Evolutionary conservation across 1,140 invertebrate genomes (phyloP).

Genomic region (Diploscapter pachys): DNA sequence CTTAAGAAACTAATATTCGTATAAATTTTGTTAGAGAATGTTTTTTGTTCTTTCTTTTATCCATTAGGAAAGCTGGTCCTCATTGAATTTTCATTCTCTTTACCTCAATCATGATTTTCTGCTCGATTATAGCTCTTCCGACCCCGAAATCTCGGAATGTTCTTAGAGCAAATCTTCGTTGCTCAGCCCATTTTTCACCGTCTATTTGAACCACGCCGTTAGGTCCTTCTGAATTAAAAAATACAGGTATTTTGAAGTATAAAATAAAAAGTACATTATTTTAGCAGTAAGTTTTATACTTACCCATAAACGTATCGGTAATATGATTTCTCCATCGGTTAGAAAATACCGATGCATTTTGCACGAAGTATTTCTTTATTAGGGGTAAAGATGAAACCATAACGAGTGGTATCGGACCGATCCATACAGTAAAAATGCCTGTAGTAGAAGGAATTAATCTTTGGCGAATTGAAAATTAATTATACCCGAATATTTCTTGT

Average conservation of each 20-base stretch:
- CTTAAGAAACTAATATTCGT: too few relatives aligned
- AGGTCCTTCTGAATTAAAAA: constrained; percentile 45
- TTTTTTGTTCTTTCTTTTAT: neutral
- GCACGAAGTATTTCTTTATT: constrained; percentile 51
- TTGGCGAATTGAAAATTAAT: too few relatives aligned
- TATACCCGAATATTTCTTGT: neutral
- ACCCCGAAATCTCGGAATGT: constrained; percentile 81
- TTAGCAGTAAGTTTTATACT: constrained; percentile 8
- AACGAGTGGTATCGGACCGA: constrained; percentile 52
- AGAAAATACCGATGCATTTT: constrained; percentile 51
- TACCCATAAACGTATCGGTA: constrained; percentile 53
- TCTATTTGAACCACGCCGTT: constrained; percentile 63
- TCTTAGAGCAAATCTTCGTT: constrained; percentile 82
- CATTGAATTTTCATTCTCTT: constrained; percentile 7
- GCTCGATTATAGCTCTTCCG: constrained; percentile 77
- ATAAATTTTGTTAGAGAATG: neutral
- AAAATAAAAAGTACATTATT: too few relatives aligned
- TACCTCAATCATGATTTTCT: constrained; percentile 72
- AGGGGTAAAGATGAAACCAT: constrained; percentile 40
- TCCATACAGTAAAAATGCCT: constrained; percentile 56
- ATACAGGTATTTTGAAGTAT: constrained; percentile 13
- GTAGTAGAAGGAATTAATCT: neutral
- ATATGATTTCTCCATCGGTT: constrained; percentile 56
- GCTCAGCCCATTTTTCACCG: constrained; percentile 84
- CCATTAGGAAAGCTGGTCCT: neutral